Percentiles rank a stretch among this genome's conserved stretches.
phyloP scores from a whole-genome alignment of 2,113 vertebrate genomes.

The Epinephelus fuscoguttatus region DNA sequence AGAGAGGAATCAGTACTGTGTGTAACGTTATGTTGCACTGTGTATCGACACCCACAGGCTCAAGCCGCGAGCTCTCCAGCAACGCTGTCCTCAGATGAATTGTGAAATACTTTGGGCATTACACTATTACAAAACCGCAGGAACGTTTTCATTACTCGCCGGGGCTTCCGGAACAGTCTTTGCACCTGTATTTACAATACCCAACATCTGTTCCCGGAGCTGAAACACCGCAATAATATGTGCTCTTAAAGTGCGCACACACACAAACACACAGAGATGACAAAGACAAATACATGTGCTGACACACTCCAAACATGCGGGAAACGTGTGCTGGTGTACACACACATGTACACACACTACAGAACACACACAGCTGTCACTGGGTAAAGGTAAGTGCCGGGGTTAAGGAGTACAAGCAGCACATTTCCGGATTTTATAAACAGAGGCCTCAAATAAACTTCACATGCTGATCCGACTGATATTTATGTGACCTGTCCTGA shows the following conservation, averaged over 20 bases:
- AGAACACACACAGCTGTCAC: constrained; percentile 56
- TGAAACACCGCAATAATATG: constrained; percentile 70
- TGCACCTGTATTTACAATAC: constrained; percentile 84
- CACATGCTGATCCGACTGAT: constrained; percentile 88
- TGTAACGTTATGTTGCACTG: not conserved
- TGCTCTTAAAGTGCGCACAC: constrained; percentile 48
- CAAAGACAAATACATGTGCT: constrained; percentile 45
- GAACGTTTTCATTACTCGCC: constrained; percentile 73
- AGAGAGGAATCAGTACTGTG: constrained; percentile 20
- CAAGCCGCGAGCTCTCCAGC: constrained; percentile 15
- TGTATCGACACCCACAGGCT: not conserved
- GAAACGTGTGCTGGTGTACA: constrained; percentile 2
- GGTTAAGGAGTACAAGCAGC: constrained; percentile 77
- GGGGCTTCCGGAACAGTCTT: constrained; percentile 72
- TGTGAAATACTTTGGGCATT: constrained; percentile 75
- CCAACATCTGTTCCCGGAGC: constrained; percentile 79
- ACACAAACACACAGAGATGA: constrained; percentile 25
- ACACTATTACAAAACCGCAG: constrained; percentile 60
- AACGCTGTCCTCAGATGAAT: constrained; percentile 59
- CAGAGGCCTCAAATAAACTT: constrained; percentile 86
- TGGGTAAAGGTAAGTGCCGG: constrained; percentile 68
- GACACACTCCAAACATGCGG: constrained; percentile 44
- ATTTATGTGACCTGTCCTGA: constrained; percentile 87
- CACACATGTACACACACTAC: too few species aligned
- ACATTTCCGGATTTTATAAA: constrained; percentile 88